Percentiles rank a stretch among this genome's conserved stretches.
Conservation (phyloP, 1,140 invertebrate genomes). For the Cylas formicarius region DNA sequence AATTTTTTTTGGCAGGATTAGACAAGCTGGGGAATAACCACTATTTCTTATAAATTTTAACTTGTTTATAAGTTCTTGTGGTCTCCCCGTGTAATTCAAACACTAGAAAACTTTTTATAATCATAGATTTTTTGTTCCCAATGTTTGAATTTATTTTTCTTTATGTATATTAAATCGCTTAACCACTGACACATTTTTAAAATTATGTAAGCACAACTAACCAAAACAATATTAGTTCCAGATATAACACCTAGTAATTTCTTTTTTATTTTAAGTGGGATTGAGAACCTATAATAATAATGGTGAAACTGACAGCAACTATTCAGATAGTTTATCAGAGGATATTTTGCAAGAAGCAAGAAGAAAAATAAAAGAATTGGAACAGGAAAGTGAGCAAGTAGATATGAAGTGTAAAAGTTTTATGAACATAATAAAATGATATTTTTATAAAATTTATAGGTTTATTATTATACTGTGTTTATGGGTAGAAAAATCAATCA, state of each 20-base stretch:
- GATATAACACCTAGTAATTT: too few relatives aligned
- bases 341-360: constrained; percentile 36
- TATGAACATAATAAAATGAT: constrained; percentile 15
- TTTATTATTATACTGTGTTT: neutral
- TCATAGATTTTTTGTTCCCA: too few relatives aligned
- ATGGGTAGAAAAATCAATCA: neutral
- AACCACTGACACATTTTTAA: too few relatives aligned
- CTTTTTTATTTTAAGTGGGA: neutral
- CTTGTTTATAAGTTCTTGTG: too few relatives aligned
- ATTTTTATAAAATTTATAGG: constrained; percentile 3
- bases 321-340: constrained; percentile 28
- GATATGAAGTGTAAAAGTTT: constrained; percentile 31
- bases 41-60: too few relatives aligned
- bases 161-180: too few relatives aligned
- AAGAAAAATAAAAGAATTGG: constrained; percentile 34
- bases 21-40: neutral
- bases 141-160: too few relatives aligned
- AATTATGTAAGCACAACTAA: too few relatives aligned
- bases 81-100: too few relatives aligned
- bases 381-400: constrained; percentile 39
- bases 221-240: too few relatives aligned
- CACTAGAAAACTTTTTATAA: too few relatives aligned
- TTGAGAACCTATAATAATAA: neutral
- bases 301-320: constrained; percentile 2
- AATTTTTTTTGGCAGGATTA: neutral